Evolutionary conservation across 1,140 invertebrate species (phyloP).

Genomic region (Nebria ingens): DNA sequence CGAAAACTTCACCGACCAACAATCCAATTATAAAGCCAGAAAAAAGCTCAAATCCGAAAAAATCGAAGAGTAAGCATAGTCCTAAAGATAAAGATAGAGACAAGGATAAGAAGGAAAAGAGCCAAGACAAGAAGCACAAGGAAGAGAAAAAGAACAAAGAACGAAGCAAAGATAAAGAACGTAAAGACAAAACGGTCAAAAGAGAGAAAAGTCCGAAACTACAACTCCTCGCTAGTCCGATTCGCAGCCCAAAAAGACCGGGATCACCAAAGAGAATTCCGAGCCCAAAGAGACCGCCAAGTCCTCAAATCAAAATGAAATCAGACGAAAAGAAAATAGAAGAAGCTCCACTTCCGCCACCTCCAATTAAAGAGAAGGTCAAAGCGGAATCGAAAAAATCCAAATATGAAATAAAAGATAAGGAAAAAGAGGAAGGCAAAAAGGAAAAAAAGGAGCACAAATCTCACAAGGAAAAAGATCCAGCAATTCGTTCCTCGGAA

Average conservation of each 20-base stretch:
- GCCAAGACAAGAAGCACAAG: conserved; percentile 49
- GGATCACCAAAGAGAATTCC: conserved; percentile 33
- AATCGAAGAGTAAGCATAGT: conserved; percentile 45
- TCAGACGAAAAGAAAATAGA: conserved; percentile 39
- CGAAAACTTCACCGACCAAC: conserved; percentile 35
- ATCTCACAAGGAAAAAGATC: conserved; percentile 19
- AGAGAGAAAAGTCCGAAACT: conserved; percentile 25
- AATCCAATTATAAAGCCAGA: conserved; percentile 36
- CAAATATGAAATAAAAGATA: conserved; percentile 21
- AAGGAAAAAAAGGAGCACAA: conserved; percentile 26
- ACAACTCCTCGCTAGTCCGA: conserved; percentile 32
- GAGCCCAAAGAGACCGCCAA: conserved; percentile 46
- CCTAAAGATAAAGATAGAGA: conserved; percentile 35
- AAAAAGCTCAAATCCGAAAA: conserved; percentile 51
- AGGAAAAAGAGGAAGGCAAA: conserved; percentile 25
- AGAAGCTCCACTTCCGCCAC: conserved; percentile 41
- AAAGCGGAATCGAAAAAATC: conserved; percentile 17
- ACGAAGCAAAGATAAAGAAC: conserved; percentile 48
- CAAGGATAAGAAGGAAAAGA: conserved; percentile 42
- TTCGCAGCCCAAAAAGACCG: conserved; percentile 20
- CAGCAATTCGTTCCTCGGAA: conserved; percentile 9
- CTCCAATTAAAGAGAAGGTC: conserved; percentile 25
- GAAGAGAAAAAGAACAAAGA: conserved; percentile 51
- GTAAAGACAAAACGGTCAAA: conserved; percentile 45
- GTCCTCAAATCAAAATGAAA: conserved; percentile 38